Percentiles rank a stretch among this genome's conserved stretches.
These are phyloP conservation scores for Alsophila aescularia DNA, from an alignment of 2,888 invertebrate species.

Conservation along the genomic window DNA sequence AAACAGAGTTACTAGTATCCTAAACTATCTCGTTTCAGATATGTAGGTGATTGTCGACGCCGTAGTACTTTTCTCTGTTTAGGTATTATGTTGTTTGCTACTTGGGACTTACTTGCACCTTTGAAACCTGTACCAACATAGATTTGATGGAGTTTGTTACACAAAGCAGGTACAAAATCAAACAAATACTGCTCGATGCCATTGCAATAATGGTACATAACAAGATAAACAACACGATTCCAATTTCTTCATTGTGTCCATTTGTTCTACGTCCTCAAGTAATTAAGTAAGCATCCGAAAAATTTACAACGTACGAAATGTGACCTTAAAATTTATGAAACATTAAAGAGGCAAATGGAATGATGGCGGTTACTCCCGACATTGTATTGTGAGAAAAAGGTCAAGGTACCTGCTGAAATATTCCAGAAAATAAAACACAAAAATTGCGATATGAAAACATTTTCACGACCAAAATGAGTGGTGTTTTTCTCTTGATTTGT, in stretches of 20 bases:
- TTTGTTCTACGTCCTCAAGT: not conserved
- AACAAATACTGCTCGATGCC: too few relatives aligned
- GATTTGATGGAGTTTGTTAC: too few relatives aligned
- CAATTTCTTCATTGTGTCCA: not conserved
- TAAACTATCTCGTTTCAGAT: too few relatives aligned
- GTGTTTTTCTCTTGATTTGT: not conserved
- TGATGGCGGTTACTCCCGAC: slow-evolving; percentile 5
- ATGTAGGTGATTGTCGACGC: too few relatives aligned
- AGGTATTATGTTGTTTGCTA: too few relatives aligned
- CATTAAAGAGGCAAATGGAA: slow-evolving; percentile 8
- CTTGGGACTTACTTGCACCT: too few relatives aligned
- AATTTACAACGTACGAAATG: not conserved
- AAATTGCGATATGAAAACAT: slow-evolving; percentile 5
- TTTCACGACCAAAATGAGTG: not conserved
- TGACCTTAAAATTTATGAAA: slow-evolving; percentile 12
- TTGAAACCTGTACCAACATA: too few relatives aligned
- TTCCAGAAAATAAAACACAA: slow-evolving; percentile 1
- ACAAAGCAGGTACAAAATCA: too few relatives aligned
- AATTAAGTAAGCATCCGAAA: not conserved
- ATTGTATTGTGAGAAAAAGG: slow-evolving; percentile 10
- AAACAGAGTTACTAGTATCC: too few relatives aligned
- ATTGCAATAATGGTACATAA: too few relatives aligned
- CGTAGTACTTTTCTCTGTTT: too few relatives aligned
- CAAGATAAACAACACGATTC: too few relatives aligned
- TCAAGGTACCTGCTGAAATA: slow-evolving; percentile 10